Conservation (phyloP, 2,113 vertebrate species). For the Ploceus nigricollis region DNA sequence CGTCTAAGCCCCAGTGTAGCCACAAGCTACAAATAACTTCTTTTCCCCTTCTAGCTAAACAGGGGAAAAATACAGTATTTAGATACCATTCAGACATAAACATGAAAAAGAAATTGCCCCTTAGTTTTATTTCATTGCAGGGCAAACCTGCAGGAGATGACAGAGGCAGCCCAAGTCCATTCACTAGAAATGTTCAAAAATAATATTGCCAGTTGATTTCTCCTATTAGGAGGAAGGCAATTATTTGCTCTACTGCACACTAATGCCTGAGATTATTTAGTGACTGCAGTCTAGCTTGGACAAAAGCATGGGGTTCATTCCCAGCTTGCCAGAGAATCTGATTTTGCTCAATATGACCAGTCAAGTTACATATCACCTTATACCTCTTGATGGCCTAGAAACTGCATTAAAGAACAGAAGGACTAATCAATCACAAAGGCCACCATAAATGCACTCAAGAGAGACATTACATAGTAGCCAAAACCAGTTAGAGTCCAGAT, state of each 20-base stretch:
- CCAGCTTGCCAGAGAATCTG: neutral
- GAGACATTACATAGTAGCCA: neutral
- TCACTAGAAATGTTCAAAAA: neutral
- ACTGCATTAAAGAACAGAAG: neutral
- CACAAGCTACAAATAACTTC: neutral
- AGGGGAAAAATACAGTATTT: neutral
- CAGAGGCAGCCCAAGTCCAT: neutral
- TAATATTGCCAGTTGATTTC: neutral
- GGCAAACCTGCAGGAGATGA: neutral
- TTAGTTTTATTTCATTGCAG: neutral
- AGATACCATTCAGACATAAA: neutral
- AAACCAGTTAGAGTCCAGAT: neutral
- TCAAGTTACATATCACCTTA: neutral
- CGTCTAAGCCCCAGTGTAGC: neutral
- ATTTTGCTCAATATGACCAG: neutral
- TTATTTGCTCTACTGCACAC: constrained; percentile 18
- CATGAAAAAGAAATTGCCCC: neutral
- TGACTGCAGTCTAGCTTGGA: neutral
- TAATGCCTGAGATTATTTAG: neutral
- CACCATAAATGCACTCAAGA: neutral
- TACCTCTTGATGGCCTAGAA: neutral
- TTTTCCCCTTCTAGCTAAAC: neutral
- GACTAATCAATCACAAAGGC: neutral
- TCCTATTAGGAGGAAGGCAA: neutral
- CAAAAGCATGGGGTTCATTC: neutral